These are phyloP conservation scores for Eulemur albifrons DNA, from an alignment of 2,797 vertebrate species.

Conservation along the genomic window DNA sequence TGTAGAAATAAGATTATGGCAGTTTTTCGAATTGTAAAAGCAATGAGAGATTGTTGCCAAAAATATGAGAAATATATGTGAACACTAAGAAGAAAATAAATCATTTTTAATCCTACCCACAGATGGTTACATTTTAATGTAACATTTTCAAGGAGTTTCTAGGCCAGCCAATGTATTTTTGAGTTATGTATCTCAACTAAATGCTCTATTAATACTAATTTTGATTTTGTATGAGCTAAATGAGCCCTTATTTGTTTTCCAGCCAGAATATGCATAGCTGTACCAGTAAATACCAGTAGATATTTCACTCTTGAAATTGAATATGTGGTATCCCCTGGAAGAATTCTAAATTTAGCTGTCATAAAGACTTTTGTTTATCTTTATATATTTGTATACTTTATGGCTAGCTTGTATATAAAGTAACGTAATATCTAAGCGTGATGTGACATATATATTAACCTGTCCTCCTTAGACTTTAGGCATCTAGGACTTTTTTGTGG, in stretches of 20 bases:
- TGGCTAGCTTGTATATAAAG: background rate
- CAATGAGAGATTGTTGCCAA: background rate
- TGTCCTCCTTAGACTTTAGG: background rate
- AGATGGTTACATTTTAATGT: slow-evolving; percentile 34
- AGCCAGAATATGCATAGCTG: background rate
- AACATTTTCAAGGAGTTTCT: slow-evolving; percentile 38
- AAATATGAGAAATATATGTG: slow-evolving; percentile 25
- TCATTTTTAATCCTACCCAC: background rate
- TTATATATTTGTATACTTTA: background rate
- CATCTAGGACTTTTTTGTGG: background rate
- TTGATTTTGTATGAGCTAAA: background rate
- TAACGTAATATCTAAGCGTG: background rate
- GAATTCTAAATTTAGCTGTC: background rate
- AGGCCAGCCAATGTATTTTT: background rate
- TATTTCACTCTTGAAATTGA: slow-evolving; percentile 33
- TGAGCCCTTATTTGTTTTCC: background rate
- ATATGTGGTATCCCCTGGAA: background rate
- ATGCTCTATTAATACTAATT: background rate
- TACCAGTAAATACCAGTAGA: slow-evolving; percentile 8
- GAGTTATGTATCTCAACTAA: slow-evolving; percentile 18
- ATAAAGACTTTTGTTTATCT: background rate
- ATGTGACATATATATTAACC: background rate
- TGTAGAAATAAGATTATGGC: slow-evolving; percentile 15
- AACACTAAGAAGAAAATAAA: slow-evolving; percentile 19
- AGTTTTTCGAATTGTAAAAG: slow-evolving; percentile 57